Percentiles rank a stretch among this genome's conserved stretches.
phyloP scores from a whole-genome alignment of 2,113 vertebrate species.

The Carassius auratus region DNA sequence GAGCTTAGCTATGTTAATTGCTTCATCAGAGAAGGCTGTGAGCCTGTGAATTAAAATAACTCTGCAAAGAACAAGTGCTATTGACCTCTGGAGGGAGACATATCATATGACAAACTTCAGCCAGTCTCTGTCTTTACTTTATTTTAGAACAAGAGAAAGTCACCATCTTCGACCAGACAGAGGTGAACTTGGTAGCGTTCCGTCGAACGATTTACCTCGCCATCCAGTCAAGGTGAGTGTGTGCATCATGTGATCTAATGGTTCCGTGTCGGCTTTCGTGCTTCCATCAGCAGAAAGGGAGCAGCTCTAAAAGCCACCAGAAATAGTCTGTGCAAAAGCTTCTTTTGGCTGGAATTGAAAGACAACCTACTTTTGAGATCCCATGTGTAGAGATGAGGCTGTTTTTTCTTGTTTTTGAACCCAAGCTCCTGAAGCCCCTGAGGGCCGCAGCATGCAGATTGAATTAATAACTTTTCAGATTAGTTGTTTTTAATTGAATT shows the following conservation, averaged over 20 bases:
- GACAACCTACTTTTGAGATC: constrained; percentile 26
- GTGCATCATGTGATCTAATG: neutral
- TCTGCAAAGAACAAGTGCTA: constrained; percentile 25
- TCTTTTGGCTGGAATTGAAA: constrained; percentile 19
- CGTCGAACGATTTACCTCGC: constrained; percentile 98
- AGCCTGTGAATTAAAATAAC: constrained; percentile 40
- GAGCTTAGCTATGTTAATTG: constrained; percentile 23
- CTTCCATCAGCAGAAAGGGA: constrained; percentile 37
- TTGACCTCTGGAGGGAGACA: constrained; percentile 46
- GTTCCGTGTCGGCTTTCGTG: neutral
- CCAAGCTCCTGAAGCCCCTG: neutral
- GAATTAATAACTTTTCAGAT: neutral
- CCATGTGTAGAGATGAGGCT: neutral
- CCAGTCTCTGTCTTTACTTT: neutral
- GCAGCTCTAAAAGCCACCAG: constrained; percentile 21
- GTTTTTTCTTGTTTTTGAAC: constrained; percentile 3
- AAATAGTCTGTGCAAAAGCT: constrained; percentile 28
- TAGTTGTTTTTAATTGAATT: constrained; percentile 22
- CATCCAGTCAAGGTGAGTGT: constrained; percentile 94
- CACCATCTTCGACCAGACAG: constrained; percentile 95
- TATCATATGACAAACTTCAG: constrained; percentile 1
- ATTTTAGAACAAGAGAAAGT: constrained; percentile 84
- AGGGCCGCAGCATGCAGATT: neutral
- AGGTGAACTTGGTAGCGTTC: constrained; percentile 96
- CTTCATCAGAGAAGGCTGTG: constrained; percentile 2